phyloP scores from a whole-genome alignment of 1,140 invertebrate species.

The Tetranychus urticae region DNA sequence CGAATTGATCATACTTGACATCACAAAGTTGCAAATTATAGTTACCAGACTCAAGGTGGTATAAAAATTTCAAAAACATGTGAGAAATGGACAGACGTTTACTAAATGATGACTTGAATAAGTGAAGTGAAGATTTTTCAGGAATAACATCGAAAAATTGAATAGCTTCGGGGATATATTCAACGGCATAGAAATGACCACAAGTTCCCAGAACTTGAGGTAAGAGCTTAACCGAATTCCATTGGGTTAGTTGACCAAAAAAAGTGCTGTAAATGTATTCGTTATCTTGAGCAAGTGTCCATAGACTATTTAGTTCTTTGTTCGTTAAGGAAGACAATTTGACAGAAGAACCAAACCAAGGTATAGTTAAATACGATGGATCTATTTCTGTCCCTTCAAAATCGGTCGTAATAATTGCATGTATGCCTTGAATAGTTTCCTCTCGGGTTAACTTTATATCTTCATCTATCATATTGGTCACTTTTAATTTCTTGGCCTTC shows the following conservation, averaged over 20 bases:
- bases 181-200: slow-evolving; percentile 18
- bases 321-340: slow-evolving; percentile 5
- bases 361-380: too few relatives aligned
- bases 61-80: slow-evolving; percentile 12
- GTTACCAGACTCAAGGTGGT: slow-evolving; percentile 8
- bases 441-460: too few relatives aligned
- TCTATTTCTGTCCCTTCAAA: too few relatives aligned
- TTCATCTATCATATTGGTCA: too few relatives aligned
- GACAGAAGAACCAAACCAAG: neutral
- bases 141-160: slow-evolving; percentile 6
- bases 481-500: too few relatives aligned
- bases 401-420: too few relatives aligned
- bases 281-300: slow-evolving; percentile 17
- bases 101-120: neutral
- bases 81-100: neutral
- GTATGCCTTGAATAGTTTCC: too few relatives aligned
- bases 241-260: slow-evolving; percentile 9
- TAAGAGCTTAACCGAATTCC: slow-evolving; percentile 8
- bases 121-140: neutral
- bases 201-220: slow-evolving; percentile 19
- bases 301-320: slow-evolving; percentile 7
- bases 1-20: slow-evolving; percentile 20
- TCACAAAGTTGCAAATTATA: slow-evolving; percentile 19
- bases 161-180: slow-evolving; percentile 14
- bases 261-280: slow-evolving; percentile 17